Evolutionary conservation across 2,797 vertebrate genomes (phyloP).

Genomic region (Scleropages formosus): DNA sequence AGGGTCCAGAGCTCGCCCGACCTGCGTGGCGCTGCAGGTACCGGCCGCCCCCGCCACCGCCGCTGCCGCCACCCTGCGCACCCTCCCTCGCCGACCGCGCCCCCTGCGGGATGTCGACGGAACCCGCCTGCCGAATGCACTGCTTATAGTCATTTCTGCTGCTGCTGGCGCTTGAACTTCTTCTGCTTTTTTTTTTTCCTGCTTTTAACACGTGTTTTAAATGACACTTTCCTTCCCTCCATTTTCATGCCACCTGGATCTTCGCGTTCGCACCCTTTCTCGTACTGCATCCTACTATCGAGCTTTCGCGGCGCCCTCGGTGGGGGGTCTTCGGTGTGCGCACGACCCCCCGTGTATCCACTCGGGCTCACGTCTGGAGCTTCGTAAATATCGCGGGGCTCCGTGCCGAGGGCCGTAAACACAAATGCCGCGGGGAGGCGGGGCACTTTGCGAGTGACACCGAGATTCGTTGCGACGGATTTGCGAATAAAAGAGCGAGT

Average conservation of each 20-base stretch:
- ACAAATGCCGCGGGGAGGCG: too few relatives aligned
- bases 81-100: conserved; percentile 24
- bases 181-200: background rate
- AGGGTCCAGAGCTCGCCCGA: conserved; percentile 97
- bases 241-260: background rate
- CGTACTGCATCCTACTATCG: background rate
- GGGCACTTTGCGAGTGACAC: background rate
- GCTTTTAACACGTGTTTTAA: background rate
- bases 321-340: background rate
- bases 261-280: background rate
- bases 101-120: background rate
- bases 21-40: conserved; percentile 85
- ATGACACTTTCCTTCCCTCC: background rate
- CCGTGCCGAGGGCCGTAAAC: background rate
- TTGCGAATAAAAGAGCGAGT: background rate
- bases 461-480: background rate
- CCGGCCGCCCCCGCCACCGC: conserved; percentile 42
- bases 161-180: background rate
- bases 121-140: background rate
- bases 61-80: background rate
- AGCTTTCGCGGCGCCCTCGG: background rate
- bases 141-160: background rate
- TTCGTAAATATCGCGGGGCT: background rate
- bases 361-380: background rate
- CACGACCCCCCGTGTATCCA: background rate